Evolutionary conservation across 2,888 invertebrate genomes (phyloP).

Genomic region (Tribolium freemani): DNA sequence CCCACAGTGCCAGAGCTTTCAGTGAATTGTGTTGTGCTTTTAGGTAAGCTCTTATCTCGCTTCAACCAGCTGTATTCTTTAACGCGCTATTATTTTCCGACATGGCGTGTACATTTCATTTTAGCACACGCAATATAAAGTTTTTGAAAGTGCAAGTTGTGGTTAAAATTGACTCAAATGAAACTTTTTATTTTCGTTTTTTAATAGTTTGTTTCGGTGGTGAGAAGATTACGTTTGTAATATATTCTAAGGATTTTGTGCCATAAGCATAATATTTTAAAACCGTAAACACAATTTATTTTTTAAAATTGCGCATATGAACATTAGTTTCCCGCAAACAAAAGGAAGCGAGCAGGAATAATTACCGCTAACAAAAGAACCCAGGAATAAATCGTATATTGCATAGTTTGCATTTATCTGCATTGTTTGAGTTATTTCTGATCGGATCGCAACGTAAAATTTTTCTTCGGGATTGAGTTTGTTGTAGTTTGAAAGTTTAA

Average conservation of each 20-base stretch:
- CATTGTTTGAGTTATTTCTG: conserved; percentile 51
- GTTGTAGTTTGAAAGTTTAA: conserved; percentile 17
- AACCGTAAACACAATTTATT: conserved; percentile 53
- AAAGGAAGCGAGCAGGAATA: conserved; percentile 48
- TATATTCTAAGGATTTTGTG: conserved; percentile 25
- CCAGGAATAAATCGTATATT: conserved; percentile 51
- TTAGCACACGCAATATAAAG: conserved; percentile 50
- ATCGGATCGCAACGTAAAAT: conserved; percentile 23
- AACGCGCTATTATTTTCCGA: conserved; percentile 38
- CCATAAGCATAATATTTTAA: conserved; percentile 45
- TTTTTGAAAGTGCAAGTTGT: conserved; percentile 26
- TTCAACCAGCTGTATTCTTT: conserved; percentile 45
- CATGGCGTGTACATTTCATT: conserved; percentile 49
- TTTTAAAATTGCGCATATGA: conserved; percentile 49
- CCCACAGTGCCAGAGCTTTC: conserved; percentile 46
- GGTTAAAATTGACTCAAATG: conserved; percentile 24
- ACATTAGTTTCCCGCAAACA: conserved; percentile 51
- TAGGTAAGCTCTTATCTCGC: conserved; percentile 52
- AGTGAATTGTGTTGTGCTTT: conserved; percentile 55
- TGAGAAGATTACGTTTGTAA: conserved; percentile 35
- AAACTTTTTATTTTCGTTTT: conserved; percentile 8
- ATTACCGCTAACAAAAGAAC: conserved; percentile 51
- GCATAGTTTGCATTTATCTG: conserved; percentile 50
- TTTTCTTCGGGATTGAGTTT: conserved; percentile 16
- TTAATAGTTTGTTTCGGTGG: neutral